Percentiles rank a stretch among this genome's conserved stretches.
phyloP scores from a whole-genome alignment of 64 coral and sea anemone species.

The Montipora sp. region DNA sequence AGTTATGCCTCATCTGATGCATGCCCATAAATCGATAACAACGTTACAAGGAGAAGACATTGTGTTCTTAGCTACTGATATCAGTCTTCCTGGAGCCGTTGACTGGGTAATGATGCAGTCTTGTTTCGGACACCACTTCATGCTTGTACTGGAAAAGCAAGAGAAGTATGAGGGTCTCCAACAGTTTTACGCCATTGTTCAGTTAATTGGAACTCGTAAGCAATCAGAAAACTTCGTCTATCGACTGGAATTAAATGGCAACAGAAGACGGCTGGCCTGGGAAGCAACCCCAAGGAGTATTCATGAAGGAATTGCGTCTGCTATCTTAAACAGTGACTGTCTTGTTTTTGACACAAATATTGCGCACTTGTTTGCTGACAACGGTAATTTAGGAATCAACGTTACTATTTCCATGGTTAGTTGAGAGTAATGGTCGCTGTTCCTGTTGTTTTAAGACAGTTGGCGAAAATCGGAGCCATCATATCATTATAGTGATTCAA shows the following conservation, averaged over 20 bases:
- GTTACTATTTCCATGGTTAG: conserved; percentile 99
- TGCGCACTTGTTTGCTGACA: conserved; percentile 99
- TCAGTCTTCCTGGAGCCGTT: conserved; percentile 95
- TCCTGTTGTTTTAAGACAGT: not conserved
- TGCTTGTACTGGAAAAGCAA: conserved; percentile 98
- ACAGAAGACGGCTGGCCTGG: conserved; percentile 89
- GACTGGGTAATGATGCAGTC: conserved; percentile 99
- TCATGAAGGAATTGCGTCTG: conserved; percentile 97
- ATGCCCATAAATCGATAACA: conserved; percentile 98
- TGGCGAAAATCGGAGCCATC: not conserved
- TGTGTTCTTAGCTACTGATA: conserved; percentile 98
- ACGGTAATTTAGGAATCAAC: conserved; percentile 99
- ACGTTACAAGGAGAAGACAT: conserved; percentile 99
- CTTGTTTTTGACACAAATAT: conserved; percentile 99
- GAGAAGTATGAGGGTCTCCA: conserved; percentile 97
- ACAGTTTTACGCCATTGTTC: conserved; percentile 99
- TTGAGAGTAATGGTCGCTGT: conserved; percentile 13
- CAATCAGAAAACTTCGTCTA: conserved; percentile 99
- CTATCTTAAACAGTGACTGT: conserved; percentile 97
- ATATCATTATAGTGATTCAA: not conserved
- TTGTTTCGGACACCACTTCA: conserved; percentile 98
- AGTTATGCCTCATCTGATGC: conserved; percentile 99
- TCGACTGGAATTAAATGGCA: conserved; percentile 96
- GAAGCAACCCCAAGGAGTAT: conserved; percentile 98
- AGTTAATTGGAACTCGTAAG: conserved; percentile 98